Conservation (phyloP, 2,113 vertebrate genomes). For the Xiphophorus hellerii region DNA sequence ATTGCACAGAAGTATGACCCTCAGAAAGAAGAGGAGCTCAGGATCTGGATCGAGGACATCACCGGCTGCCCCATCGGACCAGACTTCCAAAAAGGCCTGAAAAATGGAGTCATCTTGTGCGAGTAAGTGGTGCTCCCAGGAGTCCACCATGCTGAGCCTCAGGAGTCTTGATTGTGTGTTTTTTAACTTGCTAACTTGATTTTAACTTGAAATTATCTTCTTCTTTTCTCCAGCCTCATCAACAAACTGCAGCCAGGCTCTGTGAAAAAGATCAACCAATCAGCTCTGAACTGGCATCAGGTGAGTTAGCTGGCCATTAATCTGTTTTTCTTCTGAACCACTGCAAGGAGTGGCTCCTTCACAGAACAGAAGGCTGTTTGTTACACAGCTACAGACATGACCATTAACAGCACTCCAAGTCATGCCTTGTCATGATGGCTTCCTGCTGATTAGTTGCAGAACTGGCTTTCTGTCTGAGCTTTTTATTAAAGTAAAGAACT, state of each 20-base stretch:
- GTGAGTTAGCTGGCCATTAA: conserved; percentile 64
- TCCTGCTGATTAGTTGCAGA: not conserved
- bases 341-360: not conserved
- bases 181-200: too few species aligned
- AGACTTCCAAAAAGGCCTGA: conserved; percentile 94
- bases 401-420: not conserved
- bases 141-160: not conserved
- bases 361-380: not conserved
- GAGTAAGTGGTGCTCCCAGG: conserved; percentile 80
- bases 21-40: conserved; percentile 90
- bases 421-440: not conserved
- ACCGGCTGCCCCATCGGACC: conserved; percentile 84
- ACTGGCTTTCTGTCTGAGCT: not conserved
- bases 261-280: conserved; percentile 87
- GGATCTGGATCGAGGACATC: conserved; percentile 89
- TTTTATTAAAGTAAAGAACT: not conserved
- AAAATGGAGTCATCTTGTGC: conserved; percentile 90
- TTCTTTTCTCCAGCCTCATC: conserved; percentile 82
- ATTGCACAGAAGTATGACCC: conserved; percentile 93
- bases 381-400: not conserved
- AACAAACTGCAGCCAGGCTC: conserved; percentile 89
- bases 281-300: conserved; percentile 93
- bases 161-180: not conserved
- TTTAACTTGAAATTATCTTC: not conserved
- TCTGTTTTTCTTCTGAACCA: not conserved